A percentile compares a stretch with the other conserved stretches of the same genome.
Evolutionary conservation across 2,888 invertebrate genomes (phyloP).

Genomic region (Galeruca laticollis): DNA sequence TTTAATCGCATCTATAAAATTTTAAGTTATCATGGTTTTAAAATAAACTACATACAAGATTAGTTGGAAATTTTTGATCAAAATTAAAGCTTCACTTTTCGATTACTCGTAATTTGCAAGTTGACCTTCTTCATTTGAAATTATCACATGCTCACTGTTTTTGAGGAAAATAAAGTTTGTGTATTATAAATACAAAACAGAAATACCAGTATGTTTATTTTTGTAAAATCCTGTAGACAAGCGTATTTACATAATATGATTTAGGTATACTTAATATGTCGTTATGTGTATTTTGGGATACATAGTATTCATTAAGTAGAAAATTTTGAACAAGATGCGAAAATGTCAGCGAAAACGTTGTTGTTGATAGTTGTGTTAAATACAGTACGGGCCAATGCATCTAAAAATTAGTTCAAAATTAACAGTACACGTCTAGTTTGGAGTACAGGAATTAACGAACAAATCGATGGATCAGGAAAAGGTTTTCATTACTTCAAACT

Average conservation of each 20-base stretch:
- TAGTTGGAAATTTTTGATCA: background rate
- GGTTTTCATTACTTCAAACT: no score
- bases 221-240: background rate
- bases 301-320: background rate
- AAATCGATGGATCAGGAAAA: no score
- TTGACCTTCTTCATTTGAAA: background rate
- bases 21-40: background rate
- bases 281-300: background rate
- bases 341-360: no score
- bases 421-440: no score
- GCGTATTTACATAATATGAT: slow-evolving; percentile 3
- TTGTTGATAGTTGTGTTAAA: no score
- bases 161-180: background rate
- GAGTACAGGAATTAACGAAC: no score
- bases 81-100: background rate
- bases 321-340: no score
- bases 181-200: background rate
- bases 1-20: background rate
- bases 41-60: background rate
- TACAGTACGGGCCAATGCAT: no score
- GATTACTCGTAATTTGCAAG: background rate
- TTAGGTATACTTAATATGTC: background rate
- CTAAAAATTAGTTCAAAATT: no score
- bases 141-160: slow-evolving; percentile 1
- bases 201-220: background rate